A percentile compares a stretch with the other conserved stretches of the same genome.
phyloP scores from a whole-genome alignment of 2,113 vertebrate species.

The Cynopterus brachyotis region DNA sequence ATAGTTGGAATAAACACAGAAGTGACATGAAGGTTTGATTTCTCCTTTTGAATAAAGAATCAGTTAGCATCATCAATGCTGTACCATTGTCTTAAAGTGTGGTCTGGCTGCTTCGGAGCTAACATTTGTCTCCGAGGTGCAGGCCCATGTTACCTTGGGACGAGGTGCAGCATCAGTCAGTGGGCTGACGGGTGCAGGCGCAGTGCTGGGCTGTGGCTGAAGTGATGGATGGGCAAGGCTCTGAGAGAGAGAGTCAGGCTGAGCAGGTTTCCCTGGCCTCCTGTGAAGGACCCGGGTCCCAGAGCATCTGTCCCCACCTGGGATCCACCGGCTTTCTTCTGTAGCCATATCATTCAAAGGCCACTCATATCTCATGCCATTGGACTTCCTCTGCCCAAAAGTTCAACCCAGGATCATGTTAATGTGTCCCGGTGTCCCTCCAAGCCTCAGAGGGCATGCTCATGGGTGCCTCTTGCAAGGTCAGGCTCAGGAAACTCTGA shows the following conservation, averaged over 20 bases:
- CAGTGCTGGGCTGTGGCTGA: accelerated
- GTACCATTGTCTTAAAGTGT: neutral
- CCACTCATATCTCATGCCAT: neutral
- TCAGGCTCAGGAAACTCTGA: neutral
- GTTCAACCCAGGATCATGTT: neutral
- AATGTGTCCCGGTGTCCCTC: accelerated
- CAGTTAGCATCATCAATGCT: neutral
- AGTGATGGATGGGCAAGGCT: neutral
- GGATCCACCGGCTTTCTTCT: neutral
- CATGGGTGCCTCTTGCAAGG: neutral
- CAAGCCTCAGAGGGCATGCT: neutral
- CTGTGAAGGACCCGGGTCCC: neutral
- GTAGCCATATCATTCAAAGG: neutral
- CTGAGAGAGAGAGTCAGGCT: neutral
- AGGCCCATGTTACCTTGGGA: neutral
- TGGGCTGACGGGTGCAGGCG: no score
- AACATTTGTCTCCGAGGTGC: neutral
- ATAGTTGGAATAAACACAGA: neutral
- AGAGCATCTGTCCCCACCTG: neutral
- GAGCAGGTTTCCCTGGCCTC: neutral
- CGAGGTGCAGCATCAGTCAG: neutral
- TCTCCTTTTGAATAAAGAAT: neutral
- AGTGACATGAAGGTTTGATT: neutral
- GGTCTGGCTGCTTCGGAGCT: neutral
- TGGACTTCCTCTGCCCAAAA: neutral